phyloP scores from a whole-genome alignment of 2,113 vertebrate genomes.

The Carlito syrichta region DNA sequence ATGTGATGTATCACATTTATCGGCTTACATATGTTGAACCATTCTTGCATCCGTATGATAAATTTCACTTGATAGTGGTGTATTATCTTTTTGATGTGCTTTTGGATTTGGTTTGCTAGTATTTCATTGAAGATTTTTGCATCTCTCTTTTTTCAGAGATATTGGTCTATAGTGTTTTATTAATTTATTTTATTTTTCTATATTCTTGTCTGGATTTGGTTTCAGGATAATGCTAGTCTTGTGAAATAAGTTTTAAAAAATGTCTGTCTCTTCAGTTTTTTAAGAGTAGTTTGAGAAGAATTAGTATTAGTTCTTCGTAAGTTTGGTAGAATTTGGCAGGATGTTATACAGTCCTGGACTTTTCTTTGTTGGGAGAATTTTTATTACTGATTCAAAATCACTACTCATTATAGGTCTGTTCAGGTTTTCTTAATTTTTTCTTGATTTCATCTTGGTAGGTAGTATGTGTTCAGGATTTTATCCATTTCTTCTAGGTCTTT shows the following conservation, averaged over 20 bases:
- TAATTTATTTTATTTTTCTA: too few species aligned
- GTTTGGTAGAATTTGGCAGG: too few species aligned
- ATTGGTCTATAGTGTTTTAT: not conserved
- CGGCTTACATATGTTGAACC: too few species aligned
- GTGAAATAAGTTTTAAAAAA: too few species aligned
- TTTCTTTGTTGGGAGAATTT: not conserved
- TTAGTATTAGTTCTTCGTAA: too few species aligned
- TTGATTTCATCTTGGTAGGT: not conserved
- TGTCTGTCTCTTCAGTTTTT: too few species aligned
- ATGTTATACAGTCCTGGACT: too few species aligned
- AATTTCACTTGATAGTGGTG: not conserved
- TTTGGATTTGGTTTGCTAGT: not conserved
- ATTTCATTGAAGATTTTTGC: not conserved
- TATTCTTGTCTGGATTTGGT: not conserved
- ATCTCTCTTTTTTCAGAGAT: not conserved
- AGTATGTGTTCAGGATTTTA: not conserved
- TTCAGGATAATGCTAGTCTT: not conserved
- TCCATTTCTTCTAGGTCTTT: not conserved
- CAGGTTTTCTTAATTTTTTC: not conserved
- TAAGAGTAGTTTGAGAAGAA: too few species aligned
- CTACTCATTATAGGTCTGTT: not conserved
- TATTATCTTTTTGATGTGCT: not conserved
- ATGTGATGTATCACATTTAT: too few species aligned
- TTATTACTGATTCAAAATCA: not conserved
- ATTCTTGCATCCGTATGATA: too few species aligned